Percentiles rank a stretch among this genome's conserved stretches.
Conservation (phyloP, 2,797 vertebrate genomes). For the Pogoniulus pusillus region DNA sequence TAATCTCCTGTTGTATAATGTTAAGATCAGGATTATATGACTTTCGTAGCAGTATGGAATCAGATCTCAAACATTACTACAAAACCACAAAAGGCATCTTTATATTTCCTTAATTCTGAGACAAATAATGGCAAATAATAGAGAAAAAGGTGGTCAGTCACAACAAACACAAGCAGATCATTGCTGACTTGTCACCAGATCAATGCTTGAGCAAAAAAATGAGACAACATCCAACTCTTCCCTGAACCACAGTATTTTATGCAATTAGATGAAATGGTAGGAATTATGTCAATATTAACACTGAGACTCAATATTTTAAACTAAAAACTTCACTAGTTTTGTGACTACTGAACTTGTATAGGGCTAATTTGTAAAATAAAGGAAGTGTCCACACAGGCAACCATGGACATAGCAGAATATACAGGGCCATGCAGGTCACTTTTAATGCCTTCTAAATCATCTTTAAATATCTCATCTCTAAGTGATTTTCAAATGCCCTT, state of each 20-base stretch:
- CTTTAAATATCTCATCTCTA: neutral
- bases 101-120: neutral
- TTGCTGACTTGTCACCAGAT: constrained; percentile 8
- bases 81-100: neutral
- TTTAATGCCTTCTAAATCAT: neutral
- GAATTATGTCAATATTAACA: neutral
- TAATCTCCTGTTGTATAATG: neutral
- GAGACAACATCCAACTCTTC: neutral
- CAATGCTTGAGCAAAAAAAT: constrained; percentile 34
- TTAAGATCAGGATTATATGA: neutral
- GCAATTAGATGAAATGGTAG: neutral
- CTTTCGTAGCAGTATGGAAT: neutral
- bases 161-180: constrained; percentile 30
- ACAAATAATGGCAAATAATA: constrained; percentile 28
- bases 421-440: neutral
- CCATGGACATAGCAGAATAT: neutral
- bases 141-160: constrained; percentile 40
- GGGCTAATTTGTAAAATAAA: neutral
- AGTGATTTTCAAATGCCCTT: neutral
- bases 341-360: neutral
- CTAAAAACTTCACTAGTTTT: neutral
- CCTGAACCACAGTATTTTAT: neutral
- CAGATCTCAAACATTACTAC: neutral
- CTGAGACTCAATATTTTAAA: neutral
- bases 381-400: neutral